These are phyloP conservation scores for Dicentrarchus labrax DNA, from an alignment of 2,113 vertebrate species.

Conservation along the genomic window DNA sequence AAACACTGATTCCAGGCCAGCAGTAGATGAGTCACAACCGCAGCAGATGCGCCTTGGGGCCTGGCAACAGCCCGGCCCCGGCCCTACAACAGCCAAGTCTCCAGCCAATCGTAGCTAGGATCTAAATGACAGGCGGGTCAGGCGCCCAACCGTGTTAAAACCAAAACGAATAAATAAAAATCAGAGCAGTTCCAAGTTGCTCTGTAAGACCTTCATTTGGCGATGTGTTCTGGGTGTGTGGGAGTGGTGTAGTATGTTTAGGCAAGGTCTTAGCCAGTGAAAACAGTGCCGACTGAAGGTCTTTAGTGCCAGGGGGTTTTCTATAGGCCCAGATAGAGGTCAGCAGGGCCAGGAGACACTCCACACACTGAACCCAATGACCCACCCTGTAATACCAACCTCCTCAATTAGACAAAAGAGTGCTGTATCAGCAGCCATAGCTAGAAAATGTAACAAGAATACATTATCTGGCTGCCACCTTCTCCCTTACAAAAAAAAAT, in stretches of 20 bases:
- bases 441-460: not conserved
- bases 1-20: conserved; percentile 66
- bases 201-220: conserved; percentile 31
- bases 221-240: conserved; percentile 48
- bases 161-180: conserved; percentile 26
- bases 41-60: conserved; percentile 66
- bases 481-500: not conserved
- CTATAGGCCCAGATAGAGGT: conserved; percentile 67
- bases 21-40: conserved; percentile 65
- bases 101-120: conserved; percentile 30
- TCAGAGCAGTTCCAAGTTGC: conserved; percentile 26
- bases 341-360: conserved; percentile 62
- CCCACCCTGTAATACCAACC: conserved; percentile 37
- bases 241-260: conserved; percentile 72
- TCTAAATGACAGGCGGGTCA: conserved; percentile 22
- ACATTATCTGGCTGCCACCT: not conserved
- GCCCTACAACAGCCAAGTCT: not conserved
- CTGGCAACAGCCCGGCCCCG: conserved; percentile 45
- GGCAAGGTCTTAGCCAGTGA: conserved; percentile 73
- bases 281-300: conserved; percentile 65
- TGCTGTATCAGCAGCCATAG: not conserved
- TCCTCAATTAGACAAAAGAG: not conserved
- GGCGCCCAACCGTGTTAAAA: conserved; percentile 26
- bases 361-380: conserved; percentile 59
- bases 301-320: conserved; percentile 55